phyloP scores from a whole-genome alignment of 53 echinoderm and acorn worm genomes.

The Patiria pectinifera region DNA sequence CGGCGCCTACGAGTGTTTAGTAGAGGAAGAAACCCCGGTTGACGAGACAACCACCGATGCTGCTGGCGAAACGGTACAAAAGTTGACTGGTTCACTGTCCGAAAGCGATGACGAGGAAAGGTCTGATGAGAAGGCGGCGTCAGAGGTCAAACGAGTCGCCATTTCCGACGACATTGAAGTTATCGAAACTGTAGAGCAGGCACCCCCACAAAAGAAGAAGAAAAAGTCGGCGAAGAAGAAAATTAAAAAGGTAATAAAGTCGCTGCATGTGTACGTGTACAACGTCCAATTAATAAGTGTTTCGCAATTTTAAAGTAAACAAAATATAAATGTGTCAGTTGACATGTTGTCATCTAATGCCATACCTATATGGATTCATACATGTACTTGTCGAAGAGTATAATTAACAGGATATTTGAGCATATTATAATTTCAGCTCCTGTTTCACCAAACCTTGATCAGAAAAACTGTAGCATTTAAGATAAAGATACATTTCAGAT shows the following conservation, averaged over 20 bases:
- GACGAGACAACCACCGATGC: background rate
- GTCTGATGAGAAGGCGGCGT: background rate
- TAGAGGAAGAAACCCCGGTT: background rate
- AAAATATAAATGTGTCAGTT: no score
- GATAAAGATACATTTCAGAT: no score
- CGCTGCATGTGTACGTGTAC: background rate
- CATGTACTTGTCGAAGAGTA: no score
- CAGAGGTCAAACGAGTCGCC: conserved; percentile 29
- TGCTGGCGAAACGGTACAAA: background rate
- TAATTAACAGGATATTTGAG: no score
- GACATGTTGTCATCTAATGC: no score
- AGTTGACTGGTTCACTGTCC: background rate
- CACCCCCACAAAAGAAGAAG: conserved; percentile 28
- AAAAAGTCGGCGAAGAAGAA: conserved; percentile 49
- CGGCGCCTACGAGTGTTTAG: conserved; percentile 16
- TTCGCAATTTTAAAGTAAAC: no score
- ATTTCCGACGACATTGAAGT: conserved; percentile 50
- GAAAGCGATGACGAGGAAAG: background rate
- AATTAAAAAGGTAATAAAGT: conserved; percentile 34
- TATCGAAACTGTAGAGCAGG: conserved; percentile 38
- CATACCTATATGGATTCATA: no score
- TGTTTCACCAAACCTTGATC: no score
- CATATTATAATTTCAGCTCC: no score
- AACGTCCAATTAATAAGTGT: background rate
- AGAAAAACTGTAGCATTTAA: no score